Percentiles rank a stretch among this genome's conserved stretches.
Evolutionary conservation across 2,888 invertebrate genomes (phyloP).

Genomic region (Dicyrtoma fusca): DNA sequence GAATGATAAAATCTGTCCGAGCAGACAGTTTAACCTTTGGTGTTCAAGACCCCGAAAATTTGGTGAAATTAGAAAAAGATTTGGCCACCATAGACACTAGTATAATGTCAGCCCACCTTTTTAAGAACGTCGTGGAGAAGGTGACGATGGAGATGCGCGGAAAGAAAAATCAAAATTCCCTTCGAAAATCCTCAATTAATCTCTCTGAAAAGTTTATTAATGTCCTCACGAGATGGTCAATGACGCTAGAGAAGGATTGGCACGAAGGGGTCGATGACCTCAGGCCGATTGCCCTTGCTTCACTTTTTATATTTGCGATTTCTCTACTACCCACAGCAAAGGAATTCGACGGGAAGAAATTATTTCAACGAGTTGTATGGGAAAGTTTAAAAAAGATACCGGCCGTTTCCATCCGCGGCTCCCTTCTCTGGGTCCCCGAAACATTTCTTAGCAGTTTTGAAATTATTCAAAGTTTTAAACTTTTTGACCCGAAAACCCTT

Average conservation of each 20-base stretch:
- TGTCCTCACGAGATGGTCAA: constrained; percentile 15
- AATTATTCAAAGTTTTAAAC: constrained; percentile 63
- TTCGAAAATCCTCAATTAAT: constrained; percentile 26
- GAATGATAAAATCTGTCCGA: constrained; percentile 71
- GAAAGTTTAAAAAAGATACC: constrained; percentile 65
- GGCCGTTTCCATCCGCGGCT: constrained; percentile 77
- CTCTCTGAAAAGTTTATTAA: constrained; percentile 30
- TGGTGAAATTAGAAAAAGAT: constrained; percentile 72
- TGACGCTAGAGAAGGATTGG: constrained; percentile 46
- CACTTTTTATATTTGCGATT: constrained; percentile 46
- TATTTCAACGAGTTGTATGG: constrained; percentile 46
- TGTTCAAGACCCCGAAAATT: constrained; percentile 63
- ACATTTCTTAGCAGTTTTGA: constrained; percentile 74
- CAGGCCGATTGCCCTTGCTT: constrained; percentile 45
- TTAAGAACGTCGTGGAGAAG: constrained; percentile 62
- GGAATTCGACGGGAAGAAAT: constrained; percentile 47
- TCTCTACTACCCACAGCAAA: constrained; percentile 37
- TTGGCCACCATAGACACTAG: constrained; percentile 71
- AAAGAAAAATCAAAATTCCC: not conserved
- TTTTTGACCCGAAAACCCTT: constrained; percentile 62
- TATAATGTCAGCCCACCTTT: constrained; percentile 71
- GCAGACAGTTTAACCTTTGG: constrained; percentile 68
- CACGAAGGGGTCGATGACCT: constrained; percentile 42
- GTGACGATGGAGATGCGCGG: constrained; percentile 17
- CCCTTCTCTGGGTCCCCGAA: constrained; percentile 83